phyloP scores from a whole-genome alignment of 37 sponge, comb jelly and placozoan species.

The Beroe forskalii region DNA sequence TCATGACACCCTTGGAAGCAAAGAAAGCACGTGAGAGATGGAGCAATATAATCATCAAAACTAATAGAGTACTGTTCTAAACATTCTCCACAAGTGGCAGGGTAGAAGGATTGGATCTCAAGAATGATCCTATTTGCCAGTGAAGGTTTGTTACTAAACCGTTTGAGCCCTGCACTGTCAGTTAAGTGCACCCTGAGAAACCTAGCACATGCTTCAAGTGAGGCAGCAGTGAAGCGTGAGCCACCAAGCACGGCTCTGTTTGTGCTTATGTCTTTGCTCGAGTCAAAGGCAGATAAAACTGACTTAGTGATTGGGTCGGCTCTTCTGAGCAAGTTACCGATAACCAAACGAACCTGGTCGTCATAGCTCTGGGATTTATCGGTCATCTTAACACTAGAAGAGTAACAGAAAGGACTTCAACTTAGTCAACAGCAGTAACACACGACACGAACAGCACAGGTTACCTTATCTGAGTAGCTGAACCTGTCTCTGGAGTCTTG shows the following conservation, averaged over 20 bases:
- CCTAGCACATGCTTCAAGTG: not conserved
- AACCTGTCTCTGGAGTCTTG: no score
- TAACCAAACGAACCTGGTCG: not conserved
- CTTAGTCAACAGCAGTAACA: no score
- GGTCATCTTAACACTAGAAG: no score
- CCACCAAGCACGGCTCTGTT: not conserved
- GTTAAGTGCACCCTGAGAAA: not conserved
- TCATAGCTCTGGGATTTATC: no score
- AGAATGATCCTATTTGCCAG: not conserved
- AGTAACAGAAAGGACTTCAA: no score
- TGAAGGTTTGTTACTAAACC: not conserved
- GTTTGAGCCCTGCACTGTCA: not conserved
- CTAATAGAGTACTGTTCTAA: not conserved
- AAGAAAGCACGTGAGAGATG: not conserved
- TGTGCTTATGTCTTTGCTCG: not conserved
- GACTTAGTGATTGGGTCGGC: not conserved
- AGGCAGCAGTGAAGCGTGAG: not conserved
- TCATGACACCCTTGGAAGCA: not conserved
- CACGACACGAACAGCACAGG: no score
- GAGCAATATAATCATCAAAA: not conserved
- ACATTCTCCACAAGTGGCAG: not conserved
- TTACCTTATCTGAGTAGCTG: no score
- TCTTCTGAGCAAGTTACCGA: not conserved
- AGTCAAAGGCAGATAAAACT: not conserved
- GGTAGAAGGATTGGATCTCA: not conserved